Evolutionary conservation across 2,113 vertebrate genomes (phyloP).

Genomic region (Psittacus erithacus): DNA sequence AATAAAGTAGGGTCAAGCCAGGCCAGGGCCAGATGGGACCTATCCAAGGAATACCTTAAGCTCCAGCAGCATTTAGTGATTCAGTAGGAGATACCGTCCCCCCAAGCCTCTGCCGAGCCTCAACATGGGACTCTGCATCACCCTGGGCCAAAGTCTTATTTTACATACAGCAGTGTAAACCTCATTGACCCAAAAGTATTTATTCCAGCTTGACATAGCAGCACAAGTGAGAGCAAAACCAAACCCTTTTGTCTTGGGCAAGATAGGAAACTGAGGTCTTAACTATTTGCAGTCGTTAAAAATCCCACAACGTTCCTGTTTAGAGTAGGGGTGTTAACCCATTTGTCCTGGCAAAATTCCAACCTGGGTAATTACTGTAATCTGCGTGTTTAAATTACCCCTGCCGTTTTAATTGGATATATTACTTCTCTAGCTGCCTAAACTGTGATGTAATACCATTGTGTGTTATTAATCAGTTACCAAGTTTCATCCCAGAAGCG

Average conservation of each 20-base stretch:
- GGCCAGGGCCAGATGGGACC: slow-evolving; percentile 18
- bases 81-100: not conserved
- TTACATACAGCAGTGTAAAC: not conserved
- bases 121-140: not conserved
- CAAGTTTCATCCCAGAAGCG: slow-evolving; percentile 31
- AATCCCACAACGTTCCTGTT: slow-evolving; percentile 42
- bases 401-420: slow-evolving; percentile 75
- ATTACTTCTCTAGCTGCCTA: slow-evolving; percentile 65
- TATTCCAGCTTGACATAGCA: not conserved
- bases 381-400: slow-evolving; percentile 72
- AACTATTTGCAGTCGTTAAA: slow-evolving; percentile 53
- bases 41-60: slow-evolving; percentile 8
- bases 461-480: slow-evolving; percentile 69
- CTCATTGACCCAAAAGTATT: not conserved
- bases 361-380: slow-evolving; percentile 72
- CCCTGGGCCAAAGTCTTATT: not conserved
- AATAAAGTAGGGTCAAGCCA: not conserved
- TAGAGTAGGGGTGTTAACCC: slow-evolving; percentile 61
- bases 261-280: slow-evolving; percentile 39
- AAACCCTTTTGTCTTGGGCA: not conserved
- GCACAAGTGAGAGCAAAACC: not conserved
- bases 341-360: slow-evolving; percentile 71
- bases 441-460: slow-evolving; percentile 66
- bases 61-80: not conserved
- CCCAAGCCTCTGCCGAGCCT: not conserved